phyloP scores from a whole-genome alignment of 2,113 vertebrate species.

The Tursiops truncatus region DNA sequence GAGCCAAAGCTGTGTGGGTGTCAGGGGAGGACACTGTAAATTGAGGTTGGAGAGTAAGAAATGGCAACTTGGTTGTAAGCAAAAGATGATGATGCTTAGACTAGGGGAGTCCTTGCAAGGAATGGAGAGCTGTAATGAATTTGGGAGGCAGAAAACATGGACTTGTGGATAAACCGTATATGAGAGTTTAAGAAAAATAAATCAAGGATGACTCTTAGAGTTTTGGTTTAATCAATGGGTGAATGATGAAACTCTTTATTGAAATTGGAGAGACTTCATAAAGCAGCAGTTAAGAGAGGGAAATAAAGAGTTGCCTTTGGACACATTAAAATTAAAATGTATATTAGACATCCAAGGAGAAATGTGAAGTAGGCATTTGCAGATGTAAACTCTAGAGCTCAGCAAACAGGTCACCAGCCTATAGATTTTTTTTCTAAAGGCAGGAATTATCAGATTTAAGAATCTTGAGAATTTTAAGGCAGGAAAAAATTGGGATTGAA shows the following conservation, averaged over 20 bases:
- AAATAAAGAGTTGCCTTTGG: not conserved
- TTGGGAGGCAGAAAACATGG: not conserved
- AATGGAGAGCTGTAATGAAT: not conserved
- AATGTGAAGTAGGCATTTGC: not conserved
- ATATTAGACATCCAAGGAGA: not conserved
- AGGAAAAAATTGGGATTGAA: not conserved
- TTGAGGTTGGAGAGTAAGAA: not conserved
- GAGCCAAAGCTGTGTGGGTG: not conserved
- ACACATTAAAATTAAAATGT: not conserved
- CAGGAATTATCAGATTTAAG: not conserved
- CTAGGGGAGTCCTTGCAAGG: not conserved
- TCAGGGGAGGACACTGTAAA: not conserved
- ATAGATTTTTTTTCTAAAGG: not conserved
- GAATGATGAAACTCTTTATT: not conserved
- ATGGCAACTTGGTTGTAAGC: not conserved
- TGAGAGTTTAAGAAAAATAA: not conserved
- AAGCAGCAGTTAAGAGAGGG: not conserved
- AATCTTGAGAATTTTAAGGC: slow-evolving; percentile 32
- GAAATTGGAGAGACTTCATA: not conserved
- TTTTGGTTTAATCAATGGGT: not conserved
- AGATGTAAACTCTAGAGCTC: not conserved
- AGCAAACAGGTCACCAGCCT: not conserved
- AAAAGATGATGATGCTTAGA: not conserved
- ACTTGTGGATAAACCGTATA: not conserved
- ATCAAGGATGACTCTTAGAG: not conserved